phyloP scores from a whole-genome alignment of 2,888 invertebrate species.

The Adela reaumurella region DNA sequence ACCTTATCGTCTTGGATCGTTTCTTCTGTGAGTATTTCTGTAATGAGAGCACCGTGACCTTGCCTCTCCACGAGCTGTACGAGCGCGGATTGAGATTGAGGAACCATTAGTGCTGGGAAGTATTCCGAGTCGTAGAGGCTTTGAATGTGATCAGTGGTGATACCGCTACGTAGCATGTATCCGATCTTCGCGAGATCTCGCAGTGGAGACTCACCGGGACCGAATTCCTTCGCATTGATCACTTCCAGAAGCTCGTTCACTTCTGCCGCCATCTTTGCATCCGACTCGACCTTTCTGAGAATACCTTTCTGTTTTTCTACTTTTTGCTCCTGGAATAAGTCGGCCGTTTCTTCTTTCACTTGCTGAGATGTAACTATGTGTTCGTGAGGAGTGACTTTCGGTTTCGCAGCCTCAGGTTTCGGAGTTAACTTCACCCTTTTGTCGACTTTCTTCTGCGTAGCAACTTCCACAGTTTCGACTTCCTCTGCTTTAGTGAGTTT shows the following conservation, averaged over 20 bases:
- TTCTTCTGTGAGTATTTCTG: slow-evolving; percentile 78
- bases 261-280: slow-evolving; percentile 62
- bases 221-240: slow-evolving; percentile 74
- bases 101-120: slow-evolving; percentile 74
- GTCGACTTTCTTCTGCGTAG: slow-evolving; percentile 61
- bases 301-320: slow-evolving; percentile 55
- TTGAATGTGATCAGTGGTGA: slow-evolving; percentile 72
- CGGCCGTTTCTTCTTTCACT: slow-evolving; percentile 51
- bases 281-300: slow-evolving; percentile 50
- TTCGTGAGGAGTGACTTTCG: slow-evolving; percentile 52
- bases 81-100: slow-evolving; percentile 80
- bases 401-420: slow-evolving; percentile 41
- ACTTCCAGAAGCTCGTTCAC: slow-evolving; percentile 72
- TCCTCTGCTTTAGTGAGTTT: slow-evolving; percentile 56
- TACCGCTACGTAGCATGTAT: slow-evolving; percentile 70
- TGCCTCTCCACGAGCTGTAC: slow-evolving; percentile 81
- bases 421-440: slow-evolving; percentile 39
- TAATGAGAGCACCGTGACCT: slow-evolving; percentile 76
- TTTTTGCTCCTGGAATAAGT: slow-evolving; percentile 44
- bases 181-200: slow-evolving; percentile 81
- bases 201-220: slow-evolving; percentile 73
- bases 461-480: slow-evolving; percentile 58
- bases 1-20: slow-evolving; percentile 72
- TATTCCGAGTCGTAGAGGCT: slow-evolving; percentile 73
- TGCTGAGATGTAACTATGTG: slow-evolving; percentile 57